phyloP scores from a whole-genome alignment of 2,888 invertebrate species.

The Cryptus armator region DNA sequence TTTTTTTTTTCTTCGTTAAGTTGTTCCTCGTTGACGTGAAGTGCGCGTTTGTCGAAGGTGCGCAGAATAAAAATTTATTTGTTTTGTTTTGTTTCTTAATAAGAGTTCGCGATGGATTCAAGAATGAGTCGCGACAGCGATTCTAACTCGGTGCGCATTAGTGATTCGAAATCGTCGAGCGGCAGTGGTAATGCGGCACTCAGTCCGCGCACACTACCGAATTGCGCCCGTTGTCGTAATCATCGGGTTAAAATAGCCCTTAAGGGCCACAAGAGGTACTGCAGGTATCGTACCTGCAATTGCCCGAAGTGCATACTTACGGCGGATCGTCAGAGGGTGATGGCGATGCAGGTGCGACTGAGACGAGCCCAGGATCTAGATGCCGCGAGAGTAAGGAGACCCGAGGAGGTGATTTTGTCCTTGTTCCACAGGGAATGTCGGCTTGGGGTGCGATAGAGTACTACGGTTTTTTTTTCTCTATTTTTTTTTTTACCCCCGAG shows the following conservation, averaged over 20 bases:
- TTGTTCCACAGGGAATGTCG: conserved; percentile 70
- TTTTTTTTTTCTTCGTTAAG: neutral
- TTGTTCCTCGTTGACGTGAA: neutral
- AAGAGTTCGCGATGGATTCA: conserved; percentile 41
- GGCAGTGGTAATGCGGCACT: conserved; percentile 51
- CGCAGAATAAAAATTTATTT: neutral
- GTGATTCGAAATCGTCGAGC: conserved; percentile 58
- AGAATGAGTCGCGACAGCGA: conserved; percentile 69
- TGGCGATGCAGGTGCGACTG: conserved; percentile 95
- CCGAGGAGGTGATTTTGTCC: conserved; percentile 74
- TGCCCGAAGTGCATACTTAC: conserved; percentile 96
- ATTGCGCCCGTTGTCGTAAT: conserved; percentile 96
- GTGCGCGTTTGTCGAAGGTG: neutral
- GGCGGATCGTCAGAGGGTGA: conserved; percentile 94
- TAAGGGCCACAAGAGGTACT: conserved; percentile 97
- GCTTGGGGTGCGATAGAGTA: conserved; percentile 60
- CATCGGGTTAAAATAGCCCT: conserved; percentile 95
- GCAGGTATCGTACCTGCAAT: conserved; percentile 93
- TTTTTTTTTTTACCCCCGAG: neutral
- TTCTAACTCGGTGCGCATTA: conserved; percentile 51
- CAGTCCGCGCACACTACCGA: conserved; percentile 88
- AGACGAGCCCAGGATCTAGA: conserved; percentile 95
- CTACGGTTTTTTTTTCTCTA: conserved; percentile 16
- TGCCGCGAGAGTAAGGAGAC: conserved; percentile 85
- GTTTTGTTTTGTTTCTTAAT: neutral